Evolutionary conservation across 2,113 vertebrate genomes (phyloP).

Genomic region (Silurus glanis): DNA sequence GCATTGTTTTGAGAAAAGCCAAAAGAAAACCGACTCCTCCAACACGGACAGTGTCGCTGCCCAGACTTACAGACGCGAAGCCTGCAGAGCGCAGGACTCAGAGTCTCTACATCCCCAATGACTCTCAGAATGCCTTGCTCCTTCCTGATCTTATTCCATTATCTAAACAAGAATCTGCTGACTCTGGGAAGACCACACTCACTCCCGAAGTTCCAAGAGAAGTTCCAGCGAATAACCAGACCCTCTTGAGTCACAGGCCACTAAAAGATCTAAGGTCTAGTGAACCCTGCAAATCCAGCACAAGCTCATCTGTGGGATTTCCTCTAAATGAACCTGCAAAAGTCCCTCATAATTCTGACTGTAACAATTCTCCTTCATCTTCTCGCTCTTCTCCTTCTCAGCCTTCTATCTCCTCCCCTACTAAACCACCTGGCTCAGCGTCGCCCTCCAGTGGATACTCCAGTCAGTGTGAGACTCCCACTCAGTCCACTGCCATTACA

Average conservation of each 20-base stretch:
- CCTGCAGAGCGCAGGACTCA: slow-evolving; percentile 75
- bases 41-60: slow-evolving; percentile 77
- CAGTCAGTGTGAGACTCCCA: slow-evolving; percentile 78
- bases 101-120: slow-evolving; percentile 74
- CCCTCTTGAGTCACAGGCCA: slow-evolving; percentile 65
- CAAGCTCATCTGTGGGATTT: slow-evolving; percentile 71
- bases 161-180: slow-evolving; percentile 34
- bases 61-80: slow-evolving; percentile 60
- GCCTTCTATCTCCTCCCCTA: slow-evolving; percentile 67
- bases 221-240: slow-evolving; percentile 16
- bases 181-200: slow-evolving; percentile 2
- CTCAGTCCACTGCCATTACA: slow-evolving; percentile 72
- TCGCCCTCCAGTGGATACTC: slow-evolving; percentile 82
- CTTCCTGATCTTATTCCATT: slow-evolving; percentile 64
- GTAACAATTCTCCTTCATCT: slow-evolving; percentile 70
- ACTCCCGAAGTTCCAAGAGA: slow-evolving; percentile 7
- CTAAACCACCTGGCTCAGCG: slow-evolving; percentile 79
- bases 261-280: slow-evolving; percentile 69
- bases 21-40: slow-evolving; percentile 85
- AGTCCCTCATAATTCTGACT: slow-evolving; percentile 72
- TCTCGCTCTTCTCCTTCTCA: slow-evolving; percentile 63
- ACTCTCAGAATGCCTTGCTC: slow-evolving; percentile 47
- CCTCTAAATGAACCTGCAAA: slow-evolving; percentile 67
- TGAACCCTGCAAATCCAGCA: slow-evolving; percentile 74
- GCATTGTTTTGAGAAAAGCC: slow-evolving; percentile 84